Base-by-base conservation (phyloP, 2,113 vertebrate species). In the Anhinga rufa region DNA sequence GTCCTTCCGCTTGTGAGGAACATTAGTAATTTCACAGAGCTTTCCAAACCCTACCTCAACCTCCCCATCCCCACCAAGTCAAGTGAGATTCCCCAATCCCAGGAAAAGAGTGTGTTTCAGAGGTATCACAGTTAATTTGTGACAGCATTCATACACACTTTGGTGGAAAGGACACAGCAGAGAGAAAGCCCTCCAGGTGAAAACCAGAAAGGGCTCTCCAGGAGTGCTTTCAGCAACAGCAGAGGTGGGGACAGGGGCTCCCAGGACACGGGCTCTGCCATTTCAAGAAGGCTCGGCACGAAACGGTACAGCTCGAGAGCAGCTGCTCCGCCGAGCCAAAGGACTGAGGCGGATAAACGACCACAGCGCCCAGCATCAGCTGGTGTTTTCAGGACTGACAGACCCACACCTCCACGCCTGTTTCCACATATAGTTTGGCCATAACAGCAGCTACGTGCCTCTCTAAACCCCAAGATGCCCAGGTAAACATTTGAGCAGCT, bases 21-120 rank as follows among this genome's bases (percentile, higher is more conserved):
- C 0, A 1, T 9, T 7, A 77, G 12, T 29, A 31, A 13, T 20
- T 10, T 44, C 19, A 42, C 4, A 28, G 52, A 51, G 74, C 17
- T 76, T 34, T 70, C 32, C 69, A 78, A 87, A 75, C 38, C 46
- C 77, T 10, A 52, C 19, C 60, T 81, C 74, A 52, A 7, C 31
- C 18, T 11, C 58, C n/a, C 10, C 78, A 66, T 20, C 6, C 28
- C 34, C 46, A 61, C 32, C 15, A 57, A 36, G 29, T 9, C 62
- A 38, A 28, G 0, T 4, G 34, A 61, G 34, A 62, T 44, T 51
- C n/a, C 42, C 19, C 29, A 36, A 66, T 1, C 11, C 58, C 44
- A 49, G 31, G 17, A 54, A 61, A 77, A 76, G 38, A 25, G 4
- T 1, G 15, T 10, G 21, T 51, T 85, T 74, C 68, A 70, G 60